These are phyloP conservation scores for Tipula unca DNA, from an alignment of 2,888 invertebrate genomes.

Conservation along the genomic window DNA sequence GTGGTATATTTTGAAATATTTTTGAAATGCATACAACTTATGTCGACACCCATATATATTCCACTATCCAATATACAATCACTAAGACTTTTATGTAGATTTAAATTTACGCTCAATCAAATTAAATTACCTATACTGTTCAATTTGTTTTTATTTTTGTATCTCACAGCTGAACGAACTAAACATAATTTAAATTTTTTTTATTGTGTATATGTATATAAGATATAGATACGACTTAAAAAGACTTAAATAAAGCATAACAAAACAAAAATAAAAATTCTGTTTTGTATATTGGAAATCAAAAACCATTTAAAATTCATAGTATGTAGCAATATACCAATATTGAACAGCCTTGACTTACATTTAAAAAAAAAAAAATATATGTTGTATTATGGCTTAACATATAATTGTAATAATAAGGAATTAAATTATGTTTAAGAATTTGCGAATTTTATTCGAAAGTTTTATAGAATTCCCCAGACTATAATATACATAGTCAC, in stretches of 20 bases:
- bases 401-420: neutral
- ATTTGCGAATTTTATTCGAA: neutral
- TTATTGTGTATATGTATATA: neutral
- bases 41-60: neutral
- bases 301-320: neutral
- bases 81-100: neutral
- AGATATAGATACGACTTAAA: neutral
- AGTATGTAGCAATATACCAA: neutral
- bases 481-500: neutral
- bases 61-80: neutral
- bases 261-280: neutral
- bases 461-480: neutral
- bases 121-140: neutral
- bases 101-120: neutral
- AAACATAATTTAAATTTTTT: neutral
- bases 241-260: neutral
- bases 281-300: neutral
- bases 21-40: neutral
- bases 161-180: neutral
- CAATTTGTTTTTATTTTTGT: neutral
- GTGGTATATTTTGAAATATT: neutral
- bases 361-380: neutral
- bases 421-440: neutral
- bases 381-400: neutral
- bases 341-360: conserved; percentile 8